A percentile compares a stretch with the other conserved stretches of the same genome.
These are phyloP conservation scores for Tamias sibiricus DNA, from an alignment of 2,113 vertebrate species.

Conservation along the genomic window DNA sequence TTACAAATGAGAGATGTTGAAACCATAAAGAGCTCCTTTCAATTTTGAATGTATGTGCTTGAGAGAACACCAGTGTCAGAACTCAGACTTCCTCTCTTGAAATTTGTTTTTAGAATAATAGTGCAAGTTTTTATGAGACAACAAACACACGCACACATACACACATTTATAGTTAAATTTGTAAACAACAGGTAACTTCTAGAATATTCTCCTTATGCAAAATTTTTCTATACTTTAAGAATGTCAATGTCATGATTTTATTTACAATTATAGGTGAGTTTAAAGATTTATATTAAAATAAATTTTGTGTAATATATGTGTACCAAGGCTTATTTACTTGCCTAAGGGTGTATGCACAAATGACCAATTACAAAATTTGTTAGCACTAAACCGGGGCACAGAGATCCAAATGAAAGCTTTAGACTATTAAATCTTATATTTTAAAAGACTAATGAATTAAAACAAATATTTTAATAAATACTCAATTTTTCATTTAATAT, in stretches of 20 bases:
- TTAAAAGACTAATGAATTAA: background rate
- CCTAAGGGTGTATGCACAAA: background rate
- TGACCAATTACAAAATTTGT: background rate
- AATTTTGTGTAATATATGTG: background rate
- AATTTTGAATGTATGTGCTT: background rate
- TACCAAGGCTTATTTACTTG: background rate
- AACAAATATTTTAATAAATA: background rate
- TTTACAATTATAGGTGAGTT: background rate
- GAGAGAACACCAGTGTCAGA: background rate
- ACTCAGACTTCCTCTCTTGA: background rate
- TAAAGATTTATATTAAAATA: background rate
- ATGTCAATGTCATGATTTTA: background rate
- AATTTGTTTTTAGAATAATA: background rate
- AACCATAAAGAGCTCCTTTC: background rate
- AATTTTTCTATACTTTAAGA: background rate
- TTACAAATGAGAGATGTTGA: background rate
- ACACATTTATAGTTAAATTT: background rate
- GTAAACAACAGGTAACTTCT: background rate
- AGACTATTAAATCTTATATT: background rate
- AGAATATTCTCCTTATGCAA: background rate
- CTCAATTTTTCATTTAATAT: background rate
- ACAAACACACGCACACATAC: background rate
- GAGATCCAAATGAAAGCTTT: background rate
- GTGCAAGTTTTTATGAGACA: background rate
- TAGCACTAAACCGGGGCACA: background rate